phyloP scores from a whole-genome alignment of 2,113 vertebrate genomes.

The Python bivittatus region DNA sequence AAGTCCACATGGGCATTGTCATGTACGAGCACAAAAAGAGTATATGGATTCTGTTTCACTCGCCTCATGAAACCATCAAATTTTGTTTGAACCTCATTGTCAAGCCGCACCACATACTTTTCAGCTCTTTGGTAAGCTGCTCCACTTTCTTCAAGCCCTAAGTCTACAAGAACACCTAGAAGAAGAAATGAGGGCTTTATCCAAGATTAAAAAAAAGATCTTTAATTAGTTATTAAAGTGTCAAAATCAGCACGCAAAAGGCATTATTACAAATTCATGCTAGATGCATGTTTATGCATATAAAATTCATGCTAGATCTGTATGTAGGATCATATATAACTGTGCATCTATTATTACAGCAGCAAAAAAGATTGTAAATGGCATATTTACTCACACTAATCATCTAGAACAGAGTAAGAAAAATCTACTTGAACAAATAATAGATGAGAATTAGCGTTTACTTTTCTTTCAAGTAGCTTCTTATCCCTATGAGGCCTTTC shows the following conservation, averaged over 20 bases:
- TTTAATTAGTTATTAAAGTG: fast-evolving
- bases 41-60: slow-evolving; percentile 96
- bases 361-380: background rate
- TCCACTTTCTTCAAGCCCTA: slow-evolving; percentile 89
- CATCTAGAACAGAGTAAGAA: background rate
- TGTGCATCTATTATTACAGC: background rate
- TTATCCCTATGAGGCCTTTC: background rate
- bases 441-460: background rate
- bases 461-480: background rate
- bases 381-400: background rate
- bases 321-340: background rate
- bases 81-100: slow-evolving; percentile 88
- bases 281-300: background rate
- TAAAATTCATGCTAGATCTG: background rate
- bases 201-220: background rate
- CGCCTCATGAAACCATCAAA: slow-evolving; percentile 95
- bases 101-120: slow-evolving; percentile 91
- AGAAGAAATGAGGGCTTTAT: slow-evolving; percentile 34
- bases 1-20: slow-evolving; percentile 95
- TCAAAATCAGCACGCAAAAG: no score
- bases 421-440: background rate
- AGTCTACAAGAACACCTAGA: slow-evolving; percentile 91
- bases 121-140: slow-evolving; percentile 85
- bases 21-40: slow-evolving; percentile 94
- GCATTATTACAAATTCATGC: background rate